Conservation (phyloP, 2,888 invertebrate genomes). For the Frankliniella intonsa region DNA sequence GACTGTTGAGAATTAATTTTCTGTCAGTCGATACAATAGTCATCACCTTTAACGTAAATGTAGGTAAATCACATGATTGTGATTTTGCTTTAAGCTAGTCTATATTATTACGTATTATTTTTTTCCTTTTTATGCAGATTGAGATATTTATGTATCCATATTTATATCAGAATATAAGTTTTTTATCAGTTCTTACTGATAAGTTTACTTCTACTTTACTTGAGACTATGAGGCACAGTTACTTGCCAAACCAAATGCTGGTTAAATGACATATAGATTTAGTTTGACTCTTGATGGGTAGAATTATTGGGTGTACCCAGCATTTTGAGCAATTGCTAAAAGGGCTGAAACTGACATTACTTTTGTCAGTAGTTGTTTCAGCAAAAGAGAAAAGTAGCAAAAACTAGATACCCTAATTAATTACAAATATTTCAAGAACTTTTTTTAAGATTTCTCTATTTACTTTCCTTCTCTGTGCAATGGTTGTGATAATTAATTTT, state of each 20-base stretch:
- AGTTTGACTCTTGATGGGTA: too few relatives aligned
- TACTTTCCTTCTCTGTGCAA: neutral
- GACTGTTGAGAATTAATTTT: neutral
- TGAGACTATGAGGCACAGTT: too few relatives aligned
- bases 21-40: conserved; percentile 4
- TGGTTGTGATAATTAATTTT: conserved; percentile 25
- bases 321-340: too few relatives aligned
- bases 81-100: conserved; percentile 23
- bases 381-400: too few relatives aligned
- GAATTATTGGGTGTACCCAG: too few relatives aligned
- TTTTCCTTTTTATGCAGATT: conserved; percentile 13
- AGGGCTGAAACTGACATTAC: too few relatives aligned
- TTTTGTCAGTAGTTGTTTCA: too few relatives aligned
- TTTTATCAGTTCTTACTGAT: neutral
- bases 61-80: conserved; percentile 3
- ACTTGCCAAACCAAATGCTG: too few relatives aligned
- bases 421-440: too few relatives aligned
- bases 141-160: conserved; percentile 17
- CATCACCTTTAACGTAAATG: conserved; percentile 14
- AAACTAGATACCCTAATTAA: too few relatives aligned
- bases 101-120: conserved; percentile 1
- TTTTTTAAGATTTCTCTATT: too few relatives aligned
- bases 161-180: conserved; percentile 16
- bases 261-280: too few relatives aligned
- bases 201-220: neutral